Evolutionary conservation across 2,888 invertebrate genomes (phyloP), one percentile per base, ranked within the genome.

Genomic region (Luperina testacea): DNA sequence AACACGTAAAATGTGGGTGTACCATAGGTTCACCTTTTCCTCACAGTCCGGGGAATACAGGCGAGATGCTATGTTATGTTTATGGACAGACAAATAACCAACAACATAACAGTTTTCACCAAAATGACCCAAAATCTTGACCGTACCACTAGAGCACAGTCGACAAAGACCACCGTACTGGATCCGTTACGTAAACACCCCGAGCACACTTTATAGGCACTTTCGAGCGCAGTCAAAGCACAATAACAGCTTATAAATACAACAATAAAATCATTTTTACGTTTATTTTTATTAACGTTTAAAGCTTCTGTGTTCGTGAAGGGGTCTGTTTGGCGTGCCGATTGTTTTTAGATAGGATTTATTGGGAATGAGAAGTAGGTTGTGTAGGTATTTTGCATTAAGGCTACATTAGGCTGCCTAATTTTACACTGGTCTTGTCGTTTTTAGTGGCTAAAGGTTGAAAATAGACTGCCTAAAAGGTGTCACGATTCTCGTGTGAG

Each of bases 171-270:
- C 53, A 63, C 76, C 57, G 27, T 42, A 78, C 80, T 70, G 77
- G 77, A 88, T 85, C 82, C 64, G 78, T 85, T 76, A 45, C 78
- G 83, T 81, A 83, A 88, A 88, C 89, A 84, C 72, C 53, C 71
- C 74, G 57, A 86, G 75, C 77, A 61, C 69, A 68, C 59, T 89
- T 89, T 87, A 89, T 84, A 77, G 80, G 70, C 32, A 89, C 79
- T 89, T 88, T 57, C 74, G 80, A 78, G 69, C 78, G 65, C 64
- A 85, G 78, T 82, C 80, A 77, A 75, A 77, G 82, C 68, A 84
- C 85, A 88, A 85, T 87, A 87, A 89, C 75, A 85, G 81, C 80
- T 84, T 87, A 87, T 84, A 87, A 88, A 89, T 88, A 88, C 87
- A 81, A 85, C 85, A 81, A 75, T 86, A 89, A 89, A 88, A 87